phyloP scores from a whole-genome alignment of 1,140 invertebrate species.

The Hypothenemus hampei region DNA sequence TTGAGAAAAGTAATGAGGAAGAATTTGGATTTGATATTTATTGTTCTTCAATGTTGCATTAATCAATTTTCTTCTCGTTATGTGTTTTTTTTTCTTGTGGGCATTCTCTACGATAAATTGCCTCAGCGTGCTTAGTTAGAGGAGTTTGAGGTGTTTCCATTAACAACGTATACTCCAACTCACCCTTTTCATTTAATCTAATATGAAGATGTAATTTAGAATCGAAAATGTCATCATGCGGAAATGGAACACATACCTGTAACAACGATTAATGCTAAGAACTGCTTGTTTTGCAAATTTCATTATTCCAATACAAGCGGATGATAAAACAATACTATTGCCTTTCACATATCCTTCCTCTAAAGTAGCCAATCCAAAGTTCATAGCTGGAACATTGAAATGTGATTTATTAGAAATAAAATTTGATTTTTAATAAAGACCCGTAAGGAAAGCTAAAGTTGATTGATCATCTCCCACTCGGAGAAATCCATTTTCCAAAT shows the following conservation, averaged over 20 bases:
- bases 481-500: conserved; percentile 61
- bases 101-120: conserved; percentile 22
- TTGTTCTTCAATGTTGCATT: too few species aligned
- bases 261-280: conserved; percentile 19
- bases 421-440: conserved; percentile 1
- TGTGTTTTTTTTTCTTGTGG: too few species aligned
- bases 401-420: neutral
- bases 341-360: conserved; percentile 51
- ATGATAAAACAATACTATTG: conserved; percentile 9
- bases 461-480: conserved; percentile 55
- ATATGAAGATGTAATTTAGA: neutral
- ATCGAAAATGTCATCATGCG: too few species aligned
- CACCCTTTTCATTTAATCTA: conserved; percentile 23
- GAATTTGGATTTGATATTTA: too few species aligned
- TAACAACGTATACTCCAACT: conserved; percentile 23
- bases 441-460: conserved; percentile 51
- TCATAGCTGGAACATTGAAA: conserved; percentile 48
- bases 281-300: conserved; percentile 26
- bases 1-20: too few species aligned
- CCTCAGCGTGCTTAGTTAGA: conserved; percentile 11
- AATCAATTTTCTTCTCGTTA: too few species aligned
- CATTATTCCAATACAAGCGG: conserved; percentile 20
- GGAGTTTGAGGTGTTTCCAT: conserved; percentile 29
- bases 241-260: conserved; percentile 6
- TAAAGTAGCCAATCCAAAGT: conserved; percentile 55